phyloP scores from a whole-genome alignment of 35 echinoderm and acorn worm genomes.

The Amphiura filiformis region DNA sequence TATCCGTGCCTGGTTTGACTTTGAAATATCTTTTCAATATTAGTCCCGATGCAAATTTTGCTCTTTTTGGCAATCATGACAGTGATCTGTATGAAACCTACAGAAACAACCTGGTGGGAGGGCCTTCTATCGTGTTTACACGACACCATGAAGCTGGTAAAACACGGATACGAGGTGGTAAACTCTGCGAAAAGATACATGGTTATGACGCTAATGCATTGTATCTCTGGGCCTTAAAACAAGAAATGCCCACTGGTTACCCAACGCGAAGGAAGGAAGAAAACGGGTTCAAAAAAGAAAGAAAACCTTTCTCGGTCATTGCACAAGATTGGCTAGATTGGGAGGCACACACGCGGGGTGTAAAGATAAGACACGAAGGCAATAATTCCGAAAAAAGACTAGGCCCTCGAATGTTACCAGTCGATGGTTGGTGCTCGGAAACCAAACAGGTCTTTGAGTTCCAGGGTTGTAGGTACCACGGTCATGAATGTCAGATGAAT shows the following conservation, averaged over 20 bases:
- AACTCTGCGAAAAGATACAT: constrained; percentile 35
- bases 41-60: background rate
- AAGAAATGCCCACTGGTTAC: constrained; percentile 41
- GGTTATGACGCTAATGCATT: constrained; percentile 46
- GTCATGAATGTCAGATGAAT: background rate
- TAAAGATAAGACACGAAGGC: background rate
- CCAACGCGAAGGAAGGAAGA: background rate
- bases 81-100: constrained; percentile 40
- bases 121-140: constrained; percentile 45
- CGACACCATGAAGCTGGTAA: constrained; percentile 29
- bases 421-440: constrained; percentile 17
- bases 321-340: background rate
- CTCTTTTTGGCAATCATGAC: constrained; percentile 20
- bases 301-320: background rate
- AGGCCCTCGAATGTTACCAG: background rate
- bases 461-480: constrained; percentile 12
- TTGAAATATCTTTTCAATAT: constrained; percentile 40
- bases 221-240: constrained; percentile 47
- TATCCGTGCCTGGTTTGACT: constrained; percentile 53
- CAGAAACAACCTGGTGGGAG: constrained; percentile 38
- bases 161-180: constrained; percentile 31
- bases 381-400: constrained; percentile 21
- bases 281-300: constrained; percentile 16
- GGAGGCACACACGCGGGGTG: background rate
- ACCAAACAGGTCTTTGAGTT: constrained; percentile 19